Evolutionary conservation across 2,113 vertebrate species (phyloP).

Genomic region (Syngnathus typhle): DNA sequence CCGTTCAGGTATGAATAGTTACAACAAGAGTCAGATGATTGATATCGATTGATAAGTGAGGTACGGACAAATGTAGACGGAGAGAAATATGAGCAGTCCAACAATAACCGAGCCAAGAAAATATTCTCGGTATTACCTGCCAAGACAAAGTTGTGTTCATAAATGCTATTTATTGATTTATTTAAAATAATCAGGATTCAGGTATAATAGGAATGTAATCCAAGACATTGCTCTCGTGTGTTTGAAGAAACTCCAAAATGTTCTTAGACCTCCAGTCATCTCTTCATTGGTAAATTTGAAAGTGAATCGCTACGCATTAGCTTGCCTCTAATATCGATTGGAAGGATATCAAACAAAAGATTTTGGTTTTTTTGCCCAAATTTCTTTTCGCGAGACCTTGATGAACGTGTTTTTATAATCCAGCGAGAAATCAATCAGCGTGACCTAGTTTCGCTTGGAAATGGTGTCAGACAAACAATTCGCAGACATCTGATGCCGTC

Average conservation of each 20-base stretch:
- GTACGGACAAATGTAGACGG: not conserved
- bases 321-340: not conserved
- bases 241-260: constrained; percentile 2
- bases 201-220: constrained; percentile 9
- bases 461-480: constrained; percentile 23
- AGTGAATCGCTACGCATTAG: not conserved
- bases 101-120: not conserved
- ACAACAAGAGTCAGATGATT: not conserved
- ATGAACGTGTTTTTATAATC: constrained; percentile 2
- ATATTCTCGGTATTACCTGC: not conserved
- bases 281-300: constrained; percentile 6
- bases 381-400: not conserved
- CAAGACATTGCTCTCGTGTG: constrained; percentile 21
- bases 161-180: too few species aligned
- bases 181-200: too few species aligned
- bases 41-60: not conserved
- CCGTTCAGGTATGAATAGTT: not conserved
- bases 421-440: constrained; percentile 11
- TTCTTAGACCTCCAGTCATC: not conserved
- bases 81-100: not conserved
- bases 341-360: not conserved
- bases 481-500: constrained; percentile 26
- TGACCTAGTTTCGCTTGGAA: constrained; percentile 32
- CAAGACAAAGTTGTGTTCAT: not conserved
- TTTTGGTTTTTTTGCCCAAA: not conserved